Conservation (phyloP, 2,888 invertebrate species). For the Trachelus troglodyta region DNA sequence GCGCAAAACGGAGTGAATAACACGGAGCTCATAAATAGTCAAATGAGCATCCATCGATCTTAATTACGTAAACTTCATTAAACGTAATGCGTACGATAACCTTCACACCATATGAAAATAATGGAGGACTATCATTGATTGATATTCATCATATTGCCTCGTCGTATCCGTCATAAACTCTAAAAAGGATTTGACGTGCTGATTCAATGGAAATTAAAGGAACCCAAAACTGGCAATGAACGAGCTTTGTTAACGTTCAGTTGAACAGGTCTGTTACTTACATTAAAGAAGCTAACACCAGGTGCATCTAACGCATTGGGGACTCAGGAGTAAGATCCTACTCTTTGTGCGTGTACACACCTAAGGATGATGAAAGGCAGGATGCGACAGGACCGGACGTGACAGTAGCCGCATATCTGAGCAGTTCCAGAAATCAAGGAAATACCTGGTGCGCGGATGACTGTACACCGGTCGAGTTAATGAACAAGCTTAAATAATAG, state of each 20-base stretch:
- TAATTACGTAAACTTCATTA: not conserved
- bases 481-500: not conserved
- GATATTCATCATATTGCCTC: not conserved
- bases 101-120: not conserved
- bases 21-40: not conserved
- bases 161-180: not conserved
- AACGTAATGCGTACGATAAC: not conserved
- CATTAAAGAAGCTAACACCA: not conserved
- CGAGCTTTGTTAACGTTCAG: not conserved
- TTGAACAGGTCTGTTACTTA: not conserved
- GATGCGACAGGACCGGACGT: constrained; percentile 60
- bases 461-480: not conserved
- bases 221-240: not conserved
- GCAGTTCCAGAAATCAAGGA: constrained; percentile 63
- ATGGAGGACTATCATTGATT: not conserved
- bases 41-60: not conserved
- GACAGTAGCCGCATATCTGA: constrained; percentile 54
- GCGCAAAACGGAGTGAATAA: not conserved
- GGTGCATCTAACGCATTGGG: not conserved
- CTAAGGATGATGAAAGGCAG: constrained; percentile 45
- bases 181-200: not conserved
- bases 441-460: constrained; percentile 37
- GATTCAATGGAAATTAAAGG: constrained; percentile 26
- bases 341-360: not conserved
- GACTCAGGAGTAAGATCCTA: not conserved